These are phyloP conservation scores for Pristionchus arcanus DNA, from an alignment of 2,888 invertebrate genomes.

Conservation along the genomic window DNA sequence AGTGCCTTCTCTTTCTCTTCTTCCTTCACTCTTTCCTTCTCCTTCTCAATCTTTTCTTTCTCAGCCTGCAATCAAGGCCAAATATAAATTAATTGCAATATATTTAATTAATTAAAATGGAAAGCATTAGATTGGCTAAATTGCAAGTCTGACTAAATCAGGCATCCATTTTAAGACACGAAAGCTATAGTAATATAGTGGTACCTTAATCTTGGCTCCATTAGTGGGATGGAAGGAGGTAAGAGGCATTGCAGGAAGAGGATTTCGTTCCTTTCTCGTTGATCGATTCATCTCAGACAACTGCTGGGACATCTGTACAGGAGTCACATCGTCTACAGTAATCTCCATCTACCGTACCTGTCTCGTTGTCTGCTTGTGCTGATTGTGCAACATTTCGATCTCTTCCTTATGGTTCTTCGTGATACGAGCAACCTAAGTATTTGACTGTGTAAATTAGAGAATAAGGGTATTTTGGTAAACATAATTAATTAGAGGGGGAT, in stretches of 20 bases:
- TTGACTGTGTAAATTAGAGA: background rate
- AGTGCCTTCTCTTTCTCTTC: background rate
- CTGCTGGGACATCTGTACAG: conserved; percentile 31
- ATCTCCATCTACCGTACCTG: background rate
- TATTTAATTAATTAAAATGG: background rate
- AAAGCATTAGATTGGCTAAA: background rate
- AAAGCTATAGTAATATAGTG: background rate
- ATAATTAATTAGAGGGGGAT: background rate
- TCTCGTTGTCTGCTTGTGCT: conserved; percentile 42
- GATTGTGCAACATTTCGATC: conserved; percentile 48
- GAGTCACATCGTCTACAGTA: background rate
- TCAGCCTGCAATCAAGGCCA: background rate
- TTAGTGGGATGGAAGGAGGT: conserved; percentile 50
- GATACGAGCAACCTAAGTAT: conserved; percentile 24
- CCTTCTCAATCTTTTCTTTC: conserved; percentile 42
- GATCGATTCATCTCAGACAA: conserved; percentile 44
- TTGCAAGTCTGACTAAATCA: too few species aligned
- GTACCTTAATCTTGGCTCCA: conserved; percentile 16
- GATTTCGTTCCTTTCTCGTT: background rate
- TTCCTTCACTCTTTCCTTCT: conserved; percentile 6
- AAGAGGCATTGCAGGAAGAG: background rate
- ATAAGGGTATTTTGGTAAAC: background rate
- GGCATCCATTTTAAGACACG: background rate
- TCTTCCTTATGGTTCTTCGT: conserved; percentile 50
- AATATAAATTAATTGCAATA: background rate